Evolutionary conservation across 2,888 invertebrate genomes (phyloP).

Genomic region (Microplitis manilae): DNA sequence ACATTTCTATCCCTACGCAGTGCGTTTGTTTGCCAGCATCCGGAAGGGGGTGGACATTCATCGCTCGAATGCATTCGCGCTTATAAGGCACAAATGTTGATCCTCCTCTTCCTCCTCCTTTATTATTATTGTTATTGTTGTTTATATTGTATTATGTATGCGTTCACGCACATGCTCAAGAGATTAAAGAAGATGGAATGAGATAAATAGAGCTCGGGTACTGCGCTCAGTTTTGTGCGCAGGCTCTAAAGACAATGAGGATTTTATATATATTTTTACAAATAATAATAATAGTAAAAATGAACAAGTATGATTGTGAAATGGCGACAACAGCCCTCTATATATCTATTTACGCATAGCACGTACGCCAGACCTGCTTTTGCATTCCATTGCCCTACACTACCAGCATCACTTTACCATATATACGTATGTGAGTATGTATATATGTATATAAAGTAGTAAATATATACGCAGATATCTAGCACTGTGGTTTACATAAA

Average conservation of each 20-base stretch:
- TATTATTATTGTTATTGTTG: no score
- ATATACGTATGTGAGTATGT: neutral
- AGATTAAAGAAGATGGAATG: slow-evolving; percentile 17
- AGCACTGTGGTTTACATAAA: slow-evolving; percentile 56
- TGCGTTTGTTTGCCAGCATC: slow-evolving; percentile 31
- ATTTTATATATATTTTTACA: neutral
- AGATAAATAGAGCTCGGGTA: neutral
- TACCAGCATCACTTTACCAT: slow-evolving; percentile 1
- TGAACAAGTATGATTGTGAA: neutral
- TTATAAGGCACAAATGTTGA: slow-evolving; percentile 46
- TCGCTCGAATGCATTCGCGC: slow-evolving; percentile 44
- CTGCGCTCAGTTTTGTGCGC: no score
- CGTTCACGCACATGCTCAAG: slow-evolving; percentile 44
- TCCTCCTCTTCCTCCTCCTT: slow-evolving; percentile 20
- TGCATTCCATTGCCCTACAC: slow-evolving; percentile 40
- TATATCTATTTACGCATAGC: slow-evolving; percentile 42
- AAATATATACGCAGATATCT: slow-evolving; percentile 51
- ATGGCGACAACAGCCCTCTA: slow-evolving; percentile 25
- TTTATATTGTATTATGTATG: slow-evolving; percentile 42
- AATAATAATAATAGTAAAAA: neutral
- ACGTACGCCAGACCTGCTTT: slow-evolving; percentile 41
- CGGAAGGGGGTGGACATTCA: slow-evolving; percentile 30
- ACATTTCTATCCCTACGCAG: slow-evolving; percentile 7
- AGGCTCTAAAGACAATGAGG: no score
- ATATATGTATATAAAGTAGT: slow-evolving; percentile 33